Conservation (phyloP, 2,888 invertebrate species). For the Torymus tubicola region DNA sequence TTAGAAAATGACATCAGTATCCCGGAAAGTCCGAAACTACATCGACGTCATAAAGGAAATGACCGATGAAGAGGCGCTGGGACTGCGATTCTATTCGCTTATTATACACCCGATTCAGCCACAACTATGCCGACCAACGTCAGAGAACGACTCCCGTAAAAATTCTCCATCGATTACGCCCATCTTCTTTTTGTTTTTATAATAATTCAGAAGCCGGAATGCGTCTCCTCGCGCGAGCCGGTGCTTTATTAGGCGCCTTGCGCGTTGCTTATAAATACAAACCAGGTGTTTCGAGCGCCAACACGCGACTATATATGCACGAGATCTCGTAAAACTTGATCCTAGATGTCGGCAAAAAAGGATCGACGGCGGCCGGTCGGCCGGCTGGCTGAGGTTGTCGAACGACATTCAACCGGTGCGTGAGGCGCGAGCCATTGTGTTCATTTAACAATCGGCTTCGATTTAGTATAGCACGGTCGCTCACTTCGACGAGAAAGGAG, state of each 20-base stretch:
- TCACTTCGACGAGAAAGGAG: conserved; percentile 15
- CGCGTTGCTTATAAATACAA: conserved; percentile 8
- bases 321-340: conserved; percentile 26
- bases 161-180: no score
- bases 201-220: no score
- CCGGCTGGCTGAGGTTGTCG: conserved; percentile 4
- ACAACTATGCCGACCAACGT: conserved; percentile 14
- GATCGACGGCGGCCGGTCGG: background rate
- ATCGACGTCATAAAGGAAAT: conserved; percentile 15
- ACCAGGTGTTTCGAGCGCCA: conserved; percentile 11
- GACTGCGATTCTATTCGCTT: conserved; percentile 4
- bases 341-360: conserved; percentile 34
- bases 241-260: no score
- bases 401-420: conserved; percentile 17
- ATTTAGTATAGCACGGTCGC: conserved; percentile 21
- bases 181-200: no score
- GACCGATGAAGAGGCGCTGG: background rate
- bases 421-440: background rate
- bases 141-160: background rate
- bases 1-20: conserved; percentile 38
- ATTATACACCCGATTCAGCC: conserved; percentile 31
- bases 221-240: no score
- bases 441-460: conserved; percentile 11
- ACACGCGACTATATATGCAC: no score
- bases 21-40: conserved; percentile 28